Evolutionary conservation across 30 jellyfish, hydroid and myxozoan species (phyloP), one percentile per base, ranked within the genome.

Genomic region (Hydractinia echinata): DNA sequence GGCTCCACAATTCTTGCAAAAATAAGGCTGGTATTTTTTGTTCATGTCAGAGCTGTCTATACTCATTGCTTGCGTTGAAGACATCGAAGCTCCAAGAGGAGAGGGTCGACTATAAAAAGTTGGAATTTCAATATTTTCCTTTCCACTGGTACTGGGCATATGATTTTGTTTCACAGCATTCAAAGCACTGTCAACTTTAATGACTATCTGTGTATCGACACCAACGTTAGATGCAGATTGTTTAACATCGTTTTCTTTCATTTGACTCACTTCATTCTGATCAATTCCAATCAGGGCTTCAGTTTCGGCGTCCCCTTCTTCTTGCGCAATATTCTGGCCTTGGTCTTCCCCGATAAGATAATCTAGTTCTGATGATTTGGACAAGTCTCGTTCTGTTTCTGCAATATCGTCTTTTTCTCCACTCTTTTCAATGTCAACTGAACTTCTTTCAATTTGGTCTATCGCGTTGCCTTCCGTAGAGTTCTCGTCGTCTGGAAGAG

Each of bases 1-100:
- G 51, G 87, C 87, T 16, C 87, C 87, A 80, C 87, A 80, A 68
- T 80, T 80, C 67, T 80, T 80, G 55, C 87, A 80, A 58, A 80
- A 80, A 58, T 80, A 80, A 5, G 87, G 87, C 54, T 80, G 87
- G 44, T 80, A 80, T 50, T 80, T 80, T 66, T 80, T 80, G 84
- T 66, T 80, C 10, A 60, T 64, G 5, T 80, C 87, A 21, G 66
- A 19, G 54, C 66, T 80, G 64, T 80, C 87, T 54, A 68, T 16
- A 77, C 55, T 55, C 50, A 58, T 69, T 21, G 83, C 51, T 61
- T 80, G 83, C 14, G 81, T 13, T 19, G 20, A 69, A 80, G 49
- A n/a, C 30, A 30, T 52, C 49, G 52, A 16, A 5, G 86, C 20
- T 6, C 70, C 66, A 8, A 67, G 62, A 8, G 81, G 87, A 62